A percentile compares a stretch with the other conserved stretches of the same genome.
phyloP scores from a whole-genome alignment of 2,797 vertebrate genomes.

The Eulemur albifrons region DNA sequence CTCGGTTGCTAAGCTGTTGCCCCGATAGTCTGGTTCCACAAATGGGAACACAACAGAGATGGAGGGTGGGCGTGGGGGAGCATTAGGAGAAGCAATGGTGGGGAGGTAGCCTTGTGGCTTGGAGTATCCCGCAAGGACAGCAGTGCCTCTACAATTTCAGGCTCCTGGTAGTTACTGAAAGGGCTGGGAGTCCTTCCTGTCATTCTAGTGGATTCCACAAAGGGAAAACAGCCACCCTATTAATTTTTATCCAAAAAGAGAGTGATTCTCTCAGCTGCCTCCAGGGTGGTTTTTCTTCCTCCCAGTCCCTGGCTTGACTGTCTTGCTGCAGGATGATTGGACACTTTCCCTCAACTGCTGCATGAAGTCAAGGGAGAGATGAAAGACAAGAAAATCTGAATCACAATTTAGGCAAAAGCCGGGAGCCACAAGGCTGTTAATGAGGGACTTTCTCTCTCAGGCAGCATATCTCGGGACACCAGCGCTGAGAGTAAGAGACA shows the following conservation, averaged over 20 bases:
- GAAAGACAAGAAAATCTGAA: not conserved
- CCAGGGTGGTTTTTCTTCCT: not conserved
- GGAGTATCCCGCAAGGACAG: not conserved
- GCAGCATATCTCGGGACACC: not conserved
- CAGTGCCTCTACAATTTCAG: not conserved
- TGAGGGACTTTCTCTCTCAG: not conserved
- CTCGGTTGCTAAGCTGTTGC: not conserved
- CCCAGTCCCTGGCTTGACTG: not conserved
- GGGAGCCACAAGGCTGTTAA: not conserved
- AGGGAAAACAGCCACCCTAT: not conserved
- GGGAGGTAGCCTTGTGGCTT: not conserved
- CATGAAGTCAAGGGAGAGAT: not conserved
- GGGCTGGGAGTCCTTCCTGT: not conserved
- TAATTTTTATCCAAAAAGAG: not conserved
- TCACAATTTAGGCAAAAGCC: not conserved
- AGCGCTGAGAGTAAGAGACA: not conserved
- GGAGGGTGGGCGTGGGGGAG: not conserved
- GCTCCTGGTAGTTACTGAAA: not conserved
- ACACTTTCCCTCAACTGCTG: not conserved
- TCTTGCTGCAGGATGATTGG: not conserved
- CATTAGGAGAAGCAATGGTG: fast-evolving
- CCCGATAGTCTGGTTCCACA: not conserved
- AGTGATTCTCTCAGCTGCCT: not conserved
- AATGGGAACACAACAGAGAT: fast-evolving
- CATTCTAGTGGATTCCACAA: not conserved